These are phyloP conservation scores for Sorex araneus DNA, from an alignment of 2,113 vertebrate species.

Conservation along the genomic window DNA sequence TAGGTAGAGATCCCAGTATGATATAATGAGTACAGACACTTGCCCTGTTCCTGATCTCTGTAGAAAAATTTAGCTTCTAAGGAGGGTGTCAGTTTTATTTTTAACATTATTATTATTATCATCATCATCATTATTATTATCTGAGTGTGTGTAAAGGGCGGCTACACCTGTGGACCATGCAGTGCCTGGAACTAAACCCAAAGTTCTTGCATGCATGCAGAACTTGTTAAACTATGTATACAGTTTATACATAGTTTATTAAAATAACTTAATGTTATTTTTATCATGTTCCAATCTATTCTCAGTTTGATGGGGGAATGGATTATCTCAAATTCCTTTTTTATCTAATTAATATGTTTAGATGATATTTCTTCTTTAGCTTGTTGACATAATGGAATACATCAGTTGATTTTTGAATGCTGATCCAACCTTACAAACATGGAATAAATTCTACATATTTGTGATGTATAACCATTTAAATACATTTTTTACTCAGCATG, in stretches of 20 bases:
- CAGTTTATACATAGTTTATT: too few species aligned
- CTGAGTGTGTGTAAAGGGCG: too few species aligned
- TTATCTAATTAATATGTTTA: neutral
- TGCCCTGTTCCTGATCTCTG: neutral
- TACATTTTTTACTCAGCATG: neutral
- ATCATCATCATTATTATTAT: too few species aligned
- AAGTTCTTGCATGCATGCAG: too few species aligned
- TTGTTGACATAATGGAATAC: neutral
- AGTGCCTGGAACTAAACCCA: too few species aligned
- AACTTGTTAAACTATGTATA: too few species aligned
- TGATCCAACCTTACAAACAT: neutral
- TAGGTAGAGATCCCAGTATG: neutral
- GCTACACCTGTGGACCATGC: too few species aligned
- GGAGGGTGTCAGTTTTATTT: too few species aligned
- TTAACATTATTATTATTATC: too few species aligned
- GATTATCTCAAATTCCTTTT: constrained; percentile 10
- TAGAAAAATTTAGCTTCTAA: neutral
- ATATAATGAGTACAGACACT: neutral
- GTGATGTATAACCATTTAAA: neutral
- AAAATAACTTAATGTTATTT: neutral
- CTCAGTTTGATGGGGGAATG: neutral
- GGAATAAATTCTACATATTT: neutral
- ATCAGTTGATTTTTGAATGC: constrained; percentile 4
- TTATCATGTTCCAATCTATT: neutral
- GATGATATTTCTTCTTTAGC: neutral